Base-by-base conservation (phyloP, 23 tunicate genomes). In the Ascidia mentula region DNA sequence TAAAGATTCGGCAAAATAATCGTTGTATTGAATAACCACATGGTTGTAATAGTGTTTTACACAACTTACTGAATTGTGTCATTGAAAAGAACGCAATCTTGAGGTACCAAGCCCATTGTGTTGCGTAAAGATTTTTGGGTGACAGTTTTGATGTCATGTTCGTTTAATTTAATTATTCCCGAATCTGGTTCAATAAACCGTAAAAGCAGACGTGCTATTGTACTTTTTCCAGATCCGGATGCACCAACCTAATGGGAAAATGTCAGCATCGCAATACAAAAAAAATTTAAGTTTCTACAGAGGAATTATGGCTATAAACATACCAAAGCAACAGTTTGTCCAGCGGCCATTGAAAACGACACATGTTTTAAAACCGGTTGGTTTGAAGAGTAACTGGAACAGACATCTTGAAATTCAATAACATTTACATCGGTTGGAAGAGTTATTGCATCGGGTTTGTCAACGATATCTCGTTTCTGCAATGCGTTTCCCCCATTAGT, bases 161-260 rank as follows among this genome's bases (percentile, higher is more conserved):
- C 88, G 69, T 89, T 90, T 35, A 95, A 33, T 36, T 71, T 60
- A 32, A 95, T 89, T 40, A 70, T 76, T 4, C 98, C 98, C 0
- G 90, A 82, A 36, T 83, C 82, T n/a, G 86, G 61, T 65, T 95
- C 98, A 46, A 85, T 85, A 69, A 95, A 85, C 26, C 98, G 84
- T 69, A 95, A 80, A 31, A 95, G 80, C 12, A 95, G 77, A 3
- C 98, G 90, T 37, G 86, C 86, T 18, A 95, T 95, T 17, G 98
- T 95, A 70, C 91, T 89, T 73, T 95, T 95, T 0, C 98, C 98
- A 0, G 95, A 89, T 3, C 98, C 98, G 31, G 98, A 85, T 46
- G 95, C 83, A 13, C 98, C 98, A n/a, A 95, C 98, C 98, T 93
- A 37, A 39, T 69, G 13, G 35, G 20, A 9, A n/a, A n/a, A n/a